phyloP scores from a whole-genome alignment of 2,888 invertebrate genomes.

The Cryptocephalus moraei region DNA sequence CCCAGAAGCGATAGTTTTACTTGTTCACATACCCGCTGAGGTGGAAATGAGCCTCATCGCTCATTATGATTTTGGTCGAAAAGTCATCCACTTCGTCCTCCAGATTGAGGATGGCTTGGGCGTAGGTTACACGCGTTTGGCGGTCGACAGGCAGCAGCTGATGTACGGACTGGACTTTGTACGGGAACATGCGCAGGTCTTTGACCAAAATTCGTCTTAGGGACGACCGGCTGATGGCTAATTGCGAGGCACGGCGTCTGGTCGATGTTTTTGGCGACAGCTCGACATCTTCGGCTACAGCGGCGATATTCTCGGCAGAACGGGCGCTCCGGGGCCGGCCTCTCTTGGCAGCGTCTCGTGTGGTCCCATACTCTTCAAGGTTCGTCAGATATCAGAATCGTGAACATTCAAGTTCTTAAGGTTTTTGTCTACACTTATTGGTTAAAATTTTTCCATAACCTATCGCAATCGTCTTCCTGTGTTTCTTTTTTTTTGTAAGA shows the following conservation, averaged over 20 bases:
- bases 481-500: too few species aligned
- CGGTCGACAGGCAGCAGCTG: conserved; percentile 6
- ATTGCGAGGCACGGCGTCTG: conserved; percentile 10
- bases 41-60: conserved; percentile 2
- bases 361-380: conserved; percentile 5
- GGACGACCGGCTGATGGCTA: conserved; percentile 1
- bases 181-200: conserved; percentile 10
- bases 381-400: too few species aligned
- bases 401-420: too few species aligned
- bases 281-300: conserved; percentile 10
- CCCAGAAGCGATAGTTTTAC: conserved; percentile 1
- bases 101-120: conserved; percentile 1
- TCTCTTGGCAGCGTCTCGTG: conserved; percentile 3
- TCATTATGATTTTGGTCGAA: neutral
- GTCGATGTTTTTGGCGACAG: conserved; percentile 6
- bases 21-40: neutral
- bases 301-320: conserved; percentile 11
- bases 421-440: too few species aligned
- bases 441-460: too few species aligned
- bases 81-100: neutral
- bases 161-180: conserved; percentile 10
- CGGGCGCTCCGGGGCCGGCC: conserved; percentile 5
- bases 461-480: too few species aligned
- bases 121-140: conserved; percentile 5
- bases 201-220: conserved; percentile 6